These are phyloP conservation scores for Galerucella calmariensis DNA, from an alignment of 2,888 invertebrate genomes.

Conservation along the genomic window DNA sequence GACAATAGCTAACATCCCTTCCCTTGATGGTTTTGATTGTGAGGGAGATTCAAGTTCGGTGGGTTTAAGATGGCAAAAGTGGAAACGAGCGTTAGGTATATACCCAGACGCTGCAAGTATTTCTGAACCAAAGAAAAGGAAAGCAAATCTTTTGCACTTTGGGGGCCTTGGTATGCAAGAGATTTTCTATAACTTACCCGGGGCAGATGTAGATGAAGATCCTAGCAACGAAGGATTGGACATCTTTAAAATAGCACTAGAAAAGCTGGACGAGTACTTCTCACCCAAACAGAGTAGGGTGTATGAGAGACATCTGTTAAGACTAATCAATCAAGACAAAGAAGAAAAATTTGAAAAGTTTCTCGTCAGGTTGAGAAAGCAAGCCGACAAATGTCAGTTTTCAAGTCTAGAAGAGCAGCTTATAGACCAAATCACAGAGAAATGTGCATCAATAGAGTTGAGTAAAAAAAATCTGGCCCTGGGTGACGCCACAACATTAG, in stretches of 20 bases:
- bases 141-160: conserved; percentile 47
- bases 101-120: conserved; percentile 46
- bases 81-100: conserved; percentile 51
- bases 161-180: conserved; percentile 51
- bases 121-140: conserved; percentile 29
- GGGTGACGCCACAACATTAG: conserved; percentile 42
- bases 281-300: too few relatives aligned
- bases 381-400: conserved; percentile 42
- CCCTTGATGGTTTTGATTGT: too few relatives aligned
- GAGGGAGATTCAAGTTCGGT: conserved; percentile 19
- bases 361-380: conserved; percentile 46
- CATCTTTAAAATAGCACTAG: background rate
- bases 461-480: conserved; percentile 43
- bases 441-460: conserved; percentile 46
- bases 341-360: conserved; percentile 56
- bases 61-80: conserved; percentile 51
- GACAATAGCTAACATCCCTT: too few relatives aligned
- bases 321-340: too few relatives aligned
- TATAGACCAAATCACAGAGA: conserved; percentile 52
- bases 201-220: conserved; percentile 29
- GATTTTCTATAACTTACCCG: conserved; percentile 51
- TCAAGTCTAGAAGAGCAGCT: conserved; percentile 43
- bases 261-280: too few relatives aligned
- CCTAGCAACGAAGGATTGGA: conserved; percentile 29
- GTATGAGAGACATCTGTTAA: too few relatives aligned